Evolutionary conservation across 2,888 invertebrate genomes (phyloP).

Genomic region (Caenorhabditis panamensis): DNA sequence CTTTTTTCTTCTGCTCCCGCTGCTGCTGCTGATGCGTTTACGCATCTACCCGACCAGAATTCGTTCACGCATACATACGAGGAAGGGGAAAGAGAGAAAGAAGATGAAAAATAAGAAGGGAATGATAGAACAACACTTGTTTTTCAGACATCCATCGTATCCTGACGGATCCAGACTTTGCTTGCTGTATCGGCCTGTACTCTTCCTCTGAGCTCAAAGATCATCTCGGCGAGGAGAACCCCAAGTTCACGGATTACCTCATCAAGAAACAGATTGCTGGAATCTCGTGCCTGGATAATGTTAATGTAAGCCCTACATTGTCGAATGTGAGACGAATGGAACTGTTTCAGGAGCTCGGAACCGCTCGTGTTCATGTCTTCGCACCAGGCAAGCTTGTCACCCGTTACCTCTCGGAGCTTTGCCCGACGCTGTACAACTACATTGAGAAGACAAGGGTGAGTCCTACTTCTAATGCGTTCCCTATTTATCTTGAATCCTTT

Average conservation of each 20-base stretch:
- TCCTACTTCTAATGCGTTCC: not conserved
- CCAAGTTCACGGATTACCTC: slow-evolving; percentile 37
- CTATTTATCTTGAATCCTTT: slow-evolving; percentile 6
- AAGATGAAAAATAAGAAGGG: slow-evolving; percentile 20
- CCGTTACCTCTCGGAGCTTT: slow-evolving; percentile 32
- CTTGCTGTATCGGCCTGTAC: slow-evolving; percentile 38
- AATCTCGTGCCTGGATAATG: slow-evolving; percentile 26
- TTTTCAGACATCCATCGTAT: slow-evolving; percentile 50
- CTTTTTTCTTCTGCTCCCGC: not conserved
- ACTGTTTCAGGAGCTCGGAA: slow-evolving; percentile 28
- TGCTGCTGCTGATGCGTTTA: slow-evolving; percentile 16
- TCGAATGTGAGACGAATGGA: no score
- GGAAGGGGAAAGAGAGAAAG: not conserved
- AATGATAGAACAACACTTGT: slow-evolving; percentile 13
- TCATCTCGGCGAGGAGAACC: slow-evolving; percentile 4
- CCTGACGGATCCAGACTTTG: slow-evolving; percentile 39
- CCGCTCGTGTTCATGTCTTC: slow-evolving; percentile 53
- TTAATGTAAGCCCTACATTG: no score
- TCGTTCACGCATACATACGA: slow-evolving; percentile 29
- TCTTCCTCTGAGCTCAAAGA: not conserved
- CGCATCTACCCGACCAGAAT: not conserved
- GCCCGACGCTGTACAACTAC: slow-evolving; percentile 23
- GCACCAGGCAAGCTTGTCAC: slow-evolving; percentile 38
- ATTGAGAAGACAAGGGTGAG: slow-evolving; percentile 25
- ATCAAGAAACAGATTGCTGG: slow-evolving; percentile 49